Base-by-base conservation (phyloP, 1,140 invertebrate species). In the Monochamus saltuarius region DNA sequence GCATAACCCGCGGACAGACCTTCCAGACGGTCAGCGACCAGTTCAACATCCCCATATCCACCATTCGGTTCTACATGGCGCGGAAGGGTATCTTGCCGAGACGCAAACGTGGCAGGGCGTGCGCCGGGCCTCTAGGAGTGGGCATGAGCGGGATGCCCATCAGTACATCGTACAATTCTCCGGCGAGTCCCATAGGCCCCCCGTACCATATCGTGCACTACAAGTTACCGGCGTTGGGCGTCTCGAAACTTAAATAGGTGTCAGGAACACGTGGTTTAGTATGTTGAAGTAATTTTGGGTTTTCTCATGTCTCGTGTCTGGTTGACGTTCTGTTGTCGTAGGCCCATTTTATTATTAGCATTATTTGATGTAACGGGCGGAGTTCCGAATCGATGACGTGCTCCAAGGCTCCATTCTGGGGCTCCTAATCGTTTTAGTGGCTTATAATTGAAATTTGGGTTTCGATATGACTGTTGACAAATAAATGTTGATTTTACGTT, bases 41-140 rank as follows among this genome's bases (percentile, higher is more conserved):
- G 80, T 91, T 89, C 72, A 89, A 89, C 70, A 91, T 90, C 76
- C 89, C 89, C 46, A 90, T 90, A 61, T 90, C 88, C n/a, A 91
- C 89, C 51, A 90, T 90, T 74, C 83, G 84, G 75, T 90, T 91
- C 74, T 90, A 90, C 75, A 90, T 90, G 89, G 89, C 88, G 19
- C 80, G 89, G 56, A 90, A 90, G 57, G 89, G 89, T 6, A 90
- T 90, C 58, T 73, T 91, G 50, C 88, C 89, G 17, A 82, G 84
- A 67, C 82, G 89, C 62, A 87, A 89, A 70, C 81, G 89, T 14
- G 89, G 89, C 10, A 77, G 83, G 56, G 80, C 75, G 19, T 73
- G 75, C 63, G 61, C 73, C 19, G 68, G 73, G n/a, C 0, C 81
- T 1, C 51, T 61, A 37, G 42, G 59, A 34, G 47, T 49, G 38